Percentiles rank a stretch among this genome's conserved stretches.
Evolutionary conservation across 2,888 invertebrate genomes (phyloP).

Genomic region (Orchestes rusci): DNA sequence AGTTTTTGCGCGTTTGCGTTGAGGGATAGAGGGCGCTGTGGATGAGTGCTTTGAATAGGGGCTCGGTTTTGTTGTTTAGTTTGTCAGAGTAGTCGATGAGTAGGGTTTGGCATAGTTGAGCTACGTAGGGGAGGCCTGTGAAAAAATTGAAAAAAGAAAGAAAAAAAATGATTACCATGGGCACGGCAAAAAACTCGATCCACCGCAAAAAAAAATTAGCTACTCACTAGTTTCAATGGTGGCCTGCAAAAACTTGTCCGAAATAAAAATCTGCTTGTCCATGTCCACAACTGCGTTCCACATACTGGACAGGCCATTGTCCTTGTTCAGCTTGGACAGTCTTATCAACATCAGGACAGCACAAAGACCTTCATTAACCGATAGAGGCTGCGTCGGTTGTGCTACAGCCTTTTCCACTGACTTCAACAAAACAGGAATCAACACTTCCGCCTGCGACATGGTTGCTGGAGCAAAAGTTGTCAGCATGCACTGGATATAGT

Average conservation of each 20-base stretch:
- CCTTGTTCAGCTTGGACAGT: conserved; percentile 44
- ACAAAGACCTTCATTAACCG: conserved; percentile 64
- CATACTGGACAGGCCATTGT: conserved; percentile 47
- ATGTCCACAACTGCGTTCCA: conserved; percentile 68
- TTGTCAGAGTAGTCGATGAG: conserved; percentile 62
- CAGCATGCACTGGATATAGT: conserved; percentile 71
- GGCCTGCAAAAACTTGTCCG: conserved; percentile 70
- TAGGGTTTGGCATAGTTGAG: conserved; percentile 65
- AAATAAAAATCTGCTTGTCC: conserved; percentile 72
- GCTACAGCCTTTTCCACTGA: conserved; percentile 68
- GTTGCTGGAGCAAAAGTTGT: conserved; percentile 52
- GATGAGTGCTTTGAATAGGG: conserved; percentile 65
- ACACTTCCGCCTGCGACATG: conserved; percentile 42
- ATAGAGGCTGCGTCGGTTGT: conserved; percentile 64
- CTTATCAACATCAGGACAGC: conserved; percentile 62
- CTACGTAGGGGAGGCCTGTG: conserved; percentile 59
- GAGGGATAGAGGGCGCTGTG: conserved; percentile 55
- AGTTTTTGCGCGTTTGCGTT: conserved; percentile 55
- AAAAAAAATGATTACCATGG: background rate
- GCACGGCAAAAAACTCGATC: too few relatives aligned
- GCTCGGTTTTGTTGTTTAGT: conserved; percentile 55
- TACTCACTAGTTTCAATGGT: conserved; percentile 66
- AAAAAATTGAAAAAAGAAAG: conserved; percentile 1
- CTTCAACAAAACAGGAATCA: conserved; percentile 59
- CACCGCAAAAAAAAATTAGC: too few relatives aligned